Evolutionary conservation across 2,113 vertebrate species (phyloP).

Genomic region (Brachypodius melanocephalos): DNA sequence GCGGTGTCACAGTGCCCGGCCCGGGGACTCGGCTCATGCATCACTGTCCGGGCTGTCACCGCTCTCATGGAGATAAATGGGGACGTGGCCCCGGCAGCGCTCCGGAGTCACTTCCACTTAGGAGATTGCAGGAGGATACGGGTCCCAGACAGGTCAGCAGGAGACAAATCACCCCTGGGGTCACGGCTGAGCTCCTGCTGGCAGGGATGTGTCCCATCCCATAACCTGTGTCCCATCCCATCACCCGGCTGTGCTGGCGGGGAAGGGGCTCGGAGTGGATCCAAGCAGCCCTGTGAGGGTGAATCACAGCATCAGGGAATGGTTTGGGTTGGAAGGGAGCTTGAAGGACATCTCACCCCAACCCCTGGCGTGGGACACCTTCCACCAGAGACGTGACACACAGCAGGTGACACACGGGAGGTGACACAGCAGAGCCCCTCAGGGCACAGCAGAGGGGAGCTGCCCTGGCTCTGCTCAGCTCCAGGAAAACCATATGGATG

Average conservation of each 20-base stretch:
- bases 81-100: background rate
- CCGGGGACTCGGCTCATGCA: slow-evolving; percentile 33
- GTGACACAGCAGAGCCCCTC: background rate
- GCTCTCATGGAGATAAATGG: slow-evolving; percentile 70
- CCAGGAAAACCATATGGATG: background rate
- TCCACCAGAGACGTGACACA: background rate
- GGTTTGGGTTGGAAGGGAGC: background rate
- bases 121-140: background rate
- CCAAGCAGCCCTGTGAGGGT: accelerated
- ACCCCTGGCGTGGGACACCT: background rate
- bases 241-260: background rate
- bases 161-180: background rate
- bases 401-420: accelerated
- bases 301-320: background rate
- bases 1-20: background rate
- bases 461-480: background rate
- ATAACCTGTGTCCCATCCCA: background rate
- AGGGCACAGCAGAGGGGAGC: background rate
- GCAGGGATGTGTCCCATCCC: background rate
- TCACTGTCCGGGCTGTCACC: slow-evolving; percentile 29
- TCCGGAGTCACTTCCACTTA: slow-evolving; percentile 49
- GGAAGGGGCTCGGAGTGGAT: accelerated
- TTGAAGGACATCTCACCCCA: background rate
- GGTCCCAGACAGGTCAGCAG: background rate
- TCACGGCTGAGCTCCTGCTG: background rate